Evolutionary conservation across 2,797 vertebrate species (phyloP).

Genomic region (Peromyscus melanophrys): DNA sequence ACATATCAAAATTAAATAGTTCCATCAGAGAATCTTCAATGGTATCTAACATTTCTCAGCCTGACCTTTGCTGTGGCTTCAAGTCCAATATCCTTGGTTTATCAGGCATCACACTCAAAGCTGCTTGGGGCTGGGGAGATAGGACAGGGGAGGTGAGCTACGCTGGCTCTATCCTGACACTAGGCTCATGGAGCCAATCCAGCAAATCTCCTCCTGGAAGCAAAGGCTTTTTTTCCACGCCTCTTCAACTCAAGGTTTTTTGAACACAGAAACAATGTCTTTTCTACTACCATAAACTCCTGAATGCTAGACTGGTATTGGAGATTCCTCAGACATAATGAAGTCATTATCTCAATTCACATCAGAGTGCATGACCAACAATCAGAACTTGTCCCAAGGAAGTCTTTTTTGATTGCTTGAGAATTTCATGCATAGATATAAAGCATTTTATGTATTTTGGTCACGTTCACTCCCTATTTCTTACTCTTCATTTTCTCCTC

Average conservation of each 20-base stretch:
- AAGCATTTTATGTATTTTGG: neutral
- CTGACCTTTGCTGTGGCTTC: neutral
- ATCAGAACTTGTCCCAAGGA: neutral
- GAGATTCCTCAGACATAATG: neutral
- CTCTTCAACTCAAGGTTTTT: neutral
- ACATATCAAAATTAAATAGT: neutral
- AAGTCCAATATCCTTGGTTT: neutral
- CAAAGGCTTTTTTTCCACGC: neutral
- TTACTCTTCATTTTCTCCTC: neutral
- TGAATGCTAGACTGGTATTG: neutral
- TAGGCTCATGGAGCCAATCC: neutral
- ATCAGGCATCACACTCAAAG: neutral
- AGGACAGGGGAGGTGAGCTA: rapidly evolving
- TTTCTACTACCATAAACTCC: neutral
- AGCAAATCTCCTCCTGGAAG: neutral
- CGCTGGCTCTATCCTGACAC: neutral
- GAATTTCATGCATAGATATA: neutral
- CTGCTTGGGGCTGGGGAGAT: neutral
- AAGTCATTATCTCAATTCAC: neutral
- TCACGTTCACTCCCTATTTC: neutral
- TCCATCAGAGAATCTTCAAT: neutral
- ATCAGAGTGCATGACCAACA: neutral
- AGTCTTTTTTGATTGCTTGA: neutral
- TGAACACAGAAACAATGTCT: neutral
- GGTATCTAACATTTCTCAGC: neutral